Evolutionary conservation across 2,113 vertebrate species (phyloP).

Genomic region (Anser brachyrhynchus): DNA sequence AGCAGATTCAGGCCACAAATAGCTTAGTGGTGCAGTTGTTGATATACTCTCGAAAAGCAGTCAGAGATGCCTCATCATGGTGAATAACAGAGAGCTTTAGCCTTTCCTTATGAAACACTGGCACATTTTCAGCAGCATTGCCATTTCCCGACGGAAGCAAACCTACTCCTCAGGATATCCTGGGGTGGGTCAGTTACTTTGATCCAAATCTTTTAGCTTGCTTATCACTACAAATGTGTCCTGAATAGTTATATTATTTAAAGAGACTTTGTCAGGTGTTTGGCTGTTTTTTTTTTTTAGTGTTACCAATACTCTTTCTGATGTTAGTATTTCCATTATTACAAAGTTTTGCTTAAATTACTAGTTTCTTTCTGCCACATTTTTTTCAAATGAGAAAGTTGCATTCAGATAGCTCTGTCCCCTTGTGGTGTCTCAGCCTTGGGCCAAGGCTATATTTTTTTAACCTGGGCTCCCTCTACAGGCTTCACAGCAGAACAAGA

Average conservation of each 20-base stretch:
- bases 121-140: background rate
- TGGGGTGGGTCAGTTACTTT: background rate
- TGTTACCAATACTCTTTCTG: background rate
- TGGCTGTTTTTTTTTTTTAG: background rate
- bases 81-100: background rate
- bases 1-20: background rate
- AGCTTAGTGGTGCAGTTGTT: background rate
- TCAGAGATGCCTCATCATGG: background rate
- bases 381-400: background rate
- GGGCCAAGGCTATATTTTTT: background rate
- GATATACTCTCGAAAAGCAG: background rate
- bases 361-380: background rate
- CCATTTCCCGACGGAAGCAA: background rate
- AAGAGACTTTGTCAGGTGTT: background rate
- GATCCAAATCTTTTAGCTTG: background rate
- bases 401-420: background rate
- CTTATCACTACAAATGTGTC: background rate
- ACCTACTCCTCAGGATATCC: background rate
- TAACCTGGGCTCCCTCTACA: slow-evolving; percentile 51
- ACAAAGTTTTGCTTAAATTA: background rate
- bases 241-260: background rate
- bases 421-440: background rate
- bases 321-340: background rate
- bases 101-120: background rate
- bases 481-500: background rate